Conservation (phyloP, 2,888 invertebrate genomes). For the Drosophila merina region DNA sequence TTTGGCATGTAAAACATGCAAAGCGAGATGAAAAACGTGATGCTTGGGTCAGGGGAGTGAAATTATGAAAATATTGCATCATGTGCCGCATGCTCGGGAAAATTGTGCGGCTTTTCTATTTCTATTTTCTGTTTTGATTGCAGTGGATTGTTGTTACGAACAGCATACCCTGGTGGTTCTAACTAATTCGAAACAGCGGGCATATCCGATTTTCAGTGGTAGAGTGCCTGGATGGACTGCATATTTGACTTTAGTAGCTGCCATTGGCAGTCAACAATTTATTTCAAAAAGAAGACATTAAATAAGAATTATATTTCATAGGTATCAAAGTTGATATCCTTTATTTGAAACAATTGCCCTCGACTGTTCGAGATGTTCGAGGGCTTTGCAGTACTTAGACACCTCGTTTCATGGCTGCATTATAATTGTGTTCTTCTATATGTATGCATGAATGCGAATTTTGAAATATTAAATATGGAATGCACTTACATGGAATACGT, state of each 20-base stretch:
- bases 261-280: no score
- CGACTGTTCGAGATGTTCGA: no score
- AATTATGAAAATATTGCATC: conserved; percentile 72
- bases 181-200: background rate
- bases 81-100: conserved; percentile 47
- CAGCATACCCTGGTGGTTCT: conserved; percentile 25
- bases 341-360: background rate
- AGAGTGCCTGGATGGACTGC: no score
- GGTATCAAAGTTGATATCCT: background rate
- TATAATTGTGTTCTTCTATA: conserved; percentile 66
- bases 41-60: conserved; percentile 20
- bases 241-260: no score
- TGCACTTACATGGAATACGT: conserved; percentile 11
- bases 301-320: background rate
- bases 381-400: conserved; percentile 51
- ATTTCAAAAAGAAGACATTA: background rate
- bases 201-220: background rate
- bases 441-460: conserved; percentile 48
- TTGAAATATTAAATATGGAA: conserved; percentile 61
- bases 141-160: conserved; percentile 46
- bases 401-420: conserved; percentile 30
- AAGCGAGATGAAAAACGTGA: conserved; percentile 32
- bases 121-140: conserved; percentile 73
- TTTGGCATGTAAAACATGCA: conserved; percentile 77
- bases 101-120: conserved; percentile 71